Percentiles rank a stretch among this genome's conserved stretches.
Conservation (phyloP, 2,797 vertebrate species). For the Gambelia wislizenii region DNA sequence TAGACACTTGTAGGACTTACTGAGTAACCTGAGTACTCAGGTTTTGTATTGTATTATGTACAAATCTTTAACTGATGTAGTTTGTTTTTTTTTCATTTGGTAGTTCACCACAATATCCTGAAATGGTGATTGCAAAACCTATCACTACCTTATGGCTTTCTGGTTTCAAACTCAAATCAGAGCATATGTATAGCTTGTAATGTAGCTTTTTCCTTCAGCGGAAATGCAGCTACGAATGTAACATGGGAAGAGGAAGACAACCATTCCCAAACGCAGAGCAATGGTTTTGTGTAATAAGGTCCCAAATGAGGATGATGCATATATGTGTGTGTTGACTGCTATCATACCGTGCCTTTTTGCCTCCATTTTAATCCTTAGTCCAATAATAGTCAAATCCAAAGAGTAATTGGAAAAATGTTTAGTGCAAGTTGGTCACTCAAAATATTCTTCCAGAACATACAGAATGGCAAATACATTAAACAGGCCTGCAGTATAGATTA, state of each 20-base stretch:
- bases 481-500: slow-evolving; percentile 56
- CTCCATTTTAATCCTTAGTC: not conserved
- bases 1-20: not conserved
- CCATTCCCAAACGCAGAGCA: not conserved
- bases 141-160: no score
- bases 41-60: not conserved
- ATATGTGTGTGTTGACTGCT: not conserved
- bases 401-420: slow-evolving; percentile 71
- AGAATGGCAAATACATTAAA: slow-evolving; percentile 62
- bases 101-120: not conserved
- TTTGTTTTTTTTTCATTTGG: not conserved
- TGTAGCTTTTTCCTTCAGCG: not conserved
- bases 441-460: slow-evolving; percentile 62
- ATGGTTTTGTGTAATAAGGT: not conserved
- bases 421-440: slow-evolving; percentile 70
- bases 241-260: not conserved
- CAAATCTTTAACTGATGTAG: not conserved
- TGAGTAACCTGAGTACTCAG: not conserved
- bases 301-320: not conserved
- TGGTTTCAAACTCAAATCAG: not conserved
- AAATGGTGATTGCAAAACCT: not conserved
- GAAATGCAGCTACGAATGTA: not conserved
- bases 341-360: no score
- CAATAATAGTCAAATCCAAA: slow-evolving; percentile 18
- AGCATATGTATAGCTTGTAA: not conserved